Percentiles rank a stretch among this genome's conserved stretches.
Conservation (phyloP, 2,888 invertebrate genomes). For the Drosophila nr. fundita region DNA sequence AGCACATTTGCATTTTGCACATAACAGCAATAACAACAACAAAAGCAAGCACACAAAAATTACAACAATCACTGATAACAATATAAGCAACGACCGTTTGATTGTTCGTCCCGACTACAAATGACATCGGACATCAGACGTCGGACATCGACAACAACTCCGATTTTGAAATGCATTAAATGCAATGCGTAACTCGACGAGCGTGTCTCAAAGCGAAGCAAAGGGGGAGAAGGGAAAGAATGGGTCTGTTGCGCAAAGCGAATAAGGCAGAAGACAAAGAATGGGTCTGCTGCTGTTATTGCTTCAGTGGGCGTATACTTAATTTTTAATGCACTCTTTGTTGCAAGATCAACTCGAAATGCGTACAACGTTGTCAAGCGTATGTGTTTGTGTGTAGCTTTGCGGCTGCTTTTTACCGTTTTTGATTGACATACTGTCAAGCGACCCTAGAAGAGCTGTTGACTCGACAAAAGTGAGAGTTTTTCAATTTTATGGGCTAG, state of each 20-base stretch:
- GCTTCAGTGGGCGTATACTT: slow-evolving; percentile 34
- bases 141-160: slow-evolving; percentile 13
- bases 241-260: not conserved
- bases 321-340: slow-evolving; percentile 58
- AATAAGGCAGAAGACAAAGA: slow-evolving; percentile 11
- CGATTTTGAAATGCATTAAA: slow-evolving; percentile 46
- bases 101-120: slow-evolving; percentile 56
- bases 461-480: slow-evolving; percentile 62
- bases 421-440: slow-evolving; percentile 70
- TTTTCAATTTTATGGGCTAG: slow-evolving; percentile 25
- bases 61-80: slow-evolving; percentile 68
- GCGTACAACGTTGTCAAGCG: slow-evolving; percentile 40
- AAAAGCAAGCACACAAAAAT: slow-evolving; percentile 35
- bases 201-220: slow-evolving; percentile 4
- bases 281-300: not conserved
- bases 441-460: slow-evolving; percentile 44
- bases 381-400: not conserved
- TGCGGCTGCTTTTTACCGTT: slow-evolving; percentile 7
- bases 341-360: slow-evolving; percentile 53
- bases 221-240: not conserved
- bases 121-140: slow-evolving; percentile 50
- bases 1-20: slow-evolving; percentile 74
- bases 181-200: slow-evolving; percentile 31
- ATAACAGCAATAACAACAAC: slow-evolving; percentile 41
- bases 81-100: slow-evolving; percentile 48